phyloP scores from a whole-genome alignment of 1,140 invertebrate genomes.

The Arion vulgaris region DNA sequence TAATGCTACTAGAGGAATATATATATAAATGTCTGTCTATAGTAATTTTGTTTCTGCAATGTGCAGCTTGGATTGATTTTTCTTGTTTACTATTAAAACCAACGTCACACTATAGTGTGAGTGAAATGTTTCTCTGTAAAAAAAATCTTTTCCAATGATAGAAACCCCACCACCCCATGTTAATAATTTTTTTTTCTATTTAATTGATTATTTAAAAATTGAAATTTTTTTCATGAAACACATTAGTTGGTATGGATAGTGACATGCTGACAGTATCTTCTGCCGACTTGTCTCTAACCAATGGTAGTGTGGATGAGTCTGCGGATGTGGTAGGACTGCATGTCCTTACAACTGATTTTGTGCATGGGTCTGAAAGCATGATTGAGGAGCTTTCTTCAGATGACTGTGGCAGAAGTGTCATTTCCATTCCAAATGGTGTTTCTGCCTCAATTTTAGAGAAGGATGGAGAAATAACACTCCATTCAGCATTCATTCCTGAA shows the following conservation, averaged over 20 bases:
- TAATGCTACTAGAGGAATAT: too few relatives aligned
- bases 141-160: too few relatives aligned
- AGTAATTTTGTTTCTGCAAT: too few relatives aligned
- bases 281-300: constrained; percentile 13
- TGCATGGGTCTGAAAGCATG: constrained; percentile 13
- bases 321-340: constrained; percentile 23
- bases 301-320: constrained; percentile 23
- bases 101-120: too few relatives aligned
- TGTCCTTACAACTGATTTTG: constrained; percentile 31
- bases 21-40: too few relatives aligned
- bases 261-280: constrained; percentile 32
- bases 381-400: constrained; percentile 18
- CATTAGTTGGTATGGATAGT: constrained; percentile 10
- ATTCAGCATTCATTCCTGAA: constrained; percentile 33
- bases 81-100: too few relatives aligned
- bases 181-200: too few relatives aligned
- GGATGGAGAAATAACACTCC: constrained; percentile 31
- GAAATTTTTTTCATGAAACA: too few relatives aligned
- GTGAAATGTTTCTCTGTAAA: too few relatives aligned
- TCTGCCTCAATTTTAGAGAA: background rate
- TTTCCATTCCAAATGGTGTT: constrained; percentile 8
- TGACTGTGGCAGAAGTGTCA: constrained; percentile 10
- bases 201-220: too few relatives aligned
- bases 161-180: too few relatives aligned
- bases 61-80: too few relatives aligned